Base-by-base conservation (phyloP, 2,888 invertebrate species). In the Barypeithes pellucidus region DNA sequence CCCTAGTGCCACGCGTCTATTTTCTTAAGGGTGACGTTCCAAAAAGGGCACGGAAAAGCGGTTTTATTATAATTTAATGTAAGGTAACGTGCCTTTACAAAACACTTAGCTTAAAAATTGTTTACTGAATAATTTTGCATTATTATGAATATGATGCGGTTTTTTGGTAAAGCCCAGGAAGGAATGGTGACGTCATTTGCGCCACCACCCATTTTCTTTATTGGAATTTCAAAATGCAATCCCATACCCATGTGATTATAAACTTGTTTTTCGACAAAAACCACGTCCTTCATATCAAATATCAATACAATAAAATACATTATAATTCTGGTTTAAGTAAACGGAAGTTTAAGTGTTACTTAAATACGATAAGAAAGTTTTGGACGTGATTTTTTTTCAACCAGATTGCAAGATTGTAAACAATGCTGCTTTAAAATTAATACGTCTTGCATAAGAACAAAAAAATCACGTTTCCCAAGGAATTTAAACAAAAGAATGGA, bases 1-100 rank as follows among this genome's bases (percentile, higher is more conserved):
- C 45, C 59, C 57, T 60, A 29, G 43, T 36, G 47, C 67, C 67
- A 57, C 59, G 24, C 66, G 50, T 52, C 52, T 45, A 41, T 45
- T 61, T 61, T 61, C 61, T 61, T 61, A 43, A 29, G 61, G 45
- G 29, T 43, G 24, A 11, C 11, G 43, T 61, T 36, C 7, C 1
- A 45, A 61, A 43, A 61, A 14, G 45, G 61, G 45, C 45, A 11
- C 7, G 60, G 12, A 22, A 7, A 11, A 20, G 20, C 16, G 2
- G 2, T 0, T 12, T 22, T 18, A 16, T 50, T 22, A 4, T 2
- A 22, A 22, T 50, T 50, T 50, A 7, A 4, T 45, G 14, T 9
- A 5, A 18, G 45, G 45, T 14, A 14, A 43, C 3, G 5, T 14
- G n/a, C 14, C 16, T 45, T 45, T 45, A 45, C 18, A 45, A n/a